Conservation (phyloP, 2,888 invertebrate genomes). For the Pecten maximus region DNA sequence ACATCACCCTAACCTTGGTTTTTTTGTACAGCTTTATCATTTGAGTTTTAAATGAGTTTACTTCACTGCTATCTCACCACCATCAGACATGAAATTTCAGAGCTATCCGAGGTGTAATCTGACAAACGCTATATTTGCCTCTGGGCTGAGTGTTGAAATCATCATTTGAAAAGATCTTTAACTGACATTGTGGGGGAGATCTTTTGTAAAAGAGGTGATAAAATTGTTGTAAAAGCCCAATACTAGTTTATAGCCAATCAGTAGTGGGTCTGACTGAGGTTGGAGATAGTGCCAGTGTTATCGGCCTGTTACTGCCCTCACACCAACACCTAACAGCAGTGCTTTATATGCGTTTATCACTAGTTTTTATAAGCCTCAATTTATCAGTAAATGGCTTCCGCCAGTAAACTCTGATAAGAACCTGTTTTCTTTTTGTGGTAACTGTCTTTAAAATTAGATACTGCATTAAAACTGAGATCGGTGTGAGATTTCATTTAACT, state of each 20-base stretch:
- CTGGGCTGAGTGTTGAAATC: not conserved
- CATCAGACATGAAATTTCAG: not conserved
- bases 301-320: not conserved
- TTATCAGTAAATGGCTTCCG: slow-evolving; percentile 26
- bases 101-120: not conserved
- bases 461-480: not conserved
- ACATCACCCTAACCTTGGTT: no score
- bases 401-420: not conserved
- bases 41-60: no score
- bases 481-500: not conserved
- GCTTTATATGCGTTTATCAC: not conserved
- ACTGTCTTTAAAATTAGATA: slow-evolving; percentile 5
- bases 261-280: not conserved
- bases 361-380: not conserved
- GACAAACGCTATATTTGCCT: not conserved
- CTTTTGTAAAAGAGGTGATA: not conserved
- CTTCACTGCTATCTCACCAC: not conserved
- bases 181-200: not conserved
- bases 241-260: not conserved
- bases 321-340: not conserved
- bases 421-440: slow-evolving; percentile 24
- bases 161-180: not conserved
- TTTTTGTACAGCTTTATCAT: no score
- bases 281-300: not conserved
- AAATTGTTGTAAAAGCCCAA: not conserved